Base-by-base conservation (phyloP, 2,888 invertebrate genomes). In the Timema cristinae region DNA sequence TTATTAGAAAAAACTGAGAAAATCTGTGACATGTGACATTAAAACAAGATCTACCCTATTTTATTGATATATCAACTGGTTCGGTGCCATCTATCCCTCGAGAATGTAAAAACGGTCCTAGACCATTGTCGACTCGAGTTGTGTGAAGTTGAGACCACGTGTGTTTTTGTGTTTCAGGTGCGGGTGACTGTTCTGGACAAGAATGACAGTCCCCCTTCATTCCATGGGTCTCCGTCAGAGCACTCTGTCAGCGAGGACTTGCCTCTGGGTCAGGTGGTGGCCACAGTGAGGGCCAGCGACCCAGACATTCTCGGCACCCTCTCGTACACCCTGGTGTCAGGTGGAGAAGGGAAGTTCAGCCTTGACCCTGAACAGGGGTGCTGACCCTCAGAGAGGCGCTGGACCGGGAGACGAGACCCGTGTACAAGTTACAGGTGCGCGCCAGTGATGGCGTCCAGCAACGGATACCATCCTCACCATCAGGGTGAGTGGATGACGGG, bases 191-290 rank as follows among this genome's bases (percentile, higher is more conserved):
- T 97, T 70, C 82, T 93, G 81, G 97, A 97, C 84, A 92, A 92
- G 83, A 97, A 97, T 82, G 97, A 97, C 85, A 95, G 94, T 79
- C 95, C 96, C n/a, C 97, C 97, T 6, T 88, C 90, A 71, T 94
- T 95, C 85, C 89, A 88, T 77, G 89, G 90, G 75, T 88, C 90
- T 52, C 91, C 91, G 15, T 84, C 90, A 77, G 87, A 87, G 68
- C 92, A 90, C 81, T 86, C 88, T 71, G 91, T 95, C 1, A 94
- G 94, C 2, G 95, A 96, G 81, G 95, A 95, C 81, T 86, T 94
- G 73, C 90, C 92, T 54, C 90, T 91, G 2, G 94, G 94, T 8
- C 91, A 93, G 78, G 83, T 88, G 54, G 90, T 96, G 73, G 90
- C 92, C 10, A 89, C 89, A 10, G 87, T 96, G 70, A 86, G 86